phyloP scores from a whole-genome alignment of 1,140 invertebrate genomes.

The Drosophila sp. region DNA sequence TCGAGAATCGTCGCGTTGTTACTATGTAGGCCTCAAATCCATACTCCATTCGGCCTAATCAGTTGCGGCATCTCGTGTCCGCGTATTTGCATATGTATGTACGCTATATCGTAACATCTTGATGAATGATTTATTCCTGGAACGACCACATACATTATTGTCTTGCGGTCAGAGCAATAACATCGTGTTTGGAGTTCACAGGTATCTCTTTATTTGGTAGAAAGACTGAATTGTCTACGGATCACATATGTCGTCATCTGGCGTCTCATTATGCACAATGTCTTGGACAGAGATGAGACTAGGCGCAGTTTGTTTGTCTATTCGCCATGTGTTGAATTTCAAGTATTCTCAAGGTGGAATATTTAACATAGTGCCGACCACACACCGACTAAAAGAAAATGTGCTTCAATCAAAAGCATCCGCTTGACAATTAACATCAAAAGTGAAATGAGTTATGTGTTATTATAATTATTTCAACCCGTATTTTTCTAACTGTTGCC shows the following conservation, averaged over 20 bases:
- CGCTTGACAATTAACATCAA: background rate
- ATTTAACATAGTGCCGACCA: background rate
- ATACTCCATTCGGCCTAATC: conserved; percentile 22
- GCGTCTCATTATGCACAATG: conserved; percentile 1
- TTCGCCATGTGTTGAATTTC: conserved; percentile 27
- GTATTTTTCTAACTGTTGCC: too few species aligned
- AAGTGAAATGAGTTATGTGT: background rate
- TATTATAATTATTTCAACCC: too few species aligned
- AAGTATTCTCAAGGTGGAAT: conserved; percentile 8
- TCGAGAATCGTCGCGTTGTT: conserved; percentile 10
- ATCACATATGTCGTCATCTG: conserved; percentile 54
- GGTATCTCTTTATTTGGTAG: conserved; percentile 55
- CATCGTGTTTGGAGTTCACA: conserved; percentile 14
- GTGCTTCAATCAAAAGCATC: background rate
- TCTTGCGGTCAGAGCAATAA: conserved; percentile 50
- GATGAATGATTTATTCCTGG: conserved; percentile 64
- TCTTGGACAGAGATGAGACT: conserved; percentile 5
- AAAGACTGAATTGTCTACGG: conserved; percentile 26
- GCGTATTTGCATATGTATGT: conserved; percentile 45
- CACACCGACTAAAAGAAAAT: background rate
- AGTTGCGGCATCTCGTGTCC: conserved; percentile 43
- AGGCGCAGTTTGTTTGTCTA: conserved; percentile 44
- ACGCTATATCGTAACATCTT: conserved; percentile 28
- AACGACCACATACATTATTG: conserved; percentile 33
- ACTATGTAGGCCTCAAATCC: conserved; percentile 12